These are phyloP conservation scores for Dysmachus trigonus DNA, from an alignment of 2,888 invertebrate genomes.

Conservation along the genomic window DNA sequence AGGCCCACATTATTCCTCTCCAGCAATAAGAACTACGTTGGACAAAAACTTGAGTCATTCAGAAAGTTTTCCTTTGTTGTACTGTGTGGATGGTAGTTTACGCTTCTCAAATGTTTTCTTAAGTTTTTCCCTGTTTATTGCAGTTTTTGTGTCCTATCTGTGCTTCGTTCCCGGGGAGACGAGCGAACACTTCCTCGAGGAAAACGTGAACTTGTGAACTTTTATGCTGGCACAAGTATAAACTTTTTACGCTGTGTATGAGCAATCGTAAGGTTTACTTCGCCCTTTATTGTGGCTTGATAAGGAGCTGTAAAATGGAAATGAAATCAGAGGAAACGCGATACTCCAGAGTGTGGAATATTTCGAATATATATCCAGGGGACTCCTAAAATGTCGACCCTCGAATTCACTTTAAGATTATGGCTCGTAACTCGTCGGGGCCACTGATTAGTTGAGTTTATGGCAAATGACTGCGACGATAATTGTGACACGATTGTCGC, in stretches of 20 bases:
- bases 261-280: slow-evolving; percentile 45
- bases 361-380: not conserved
- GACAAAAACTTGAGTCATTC: slow-evolving; percentile 26
- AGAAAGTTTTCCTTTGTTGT: slow-evolving; percentile 9
- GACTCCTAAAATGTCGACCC: not conserved
- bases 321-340: slow-evolving; percentile 38
- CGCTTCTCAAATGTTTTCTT: slow-evolving; percentile 29
- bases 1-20: not conserved
- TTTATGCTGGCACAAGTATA: slow-evolving; percentile 41
- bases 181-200: not conserved
- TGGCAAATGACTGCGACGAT: not conserved
- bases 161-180: not conserved
- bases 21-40: not conserved
- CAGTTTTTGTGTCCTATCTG: slow-evolving; percentile 20
- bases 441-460: slow-evolving; percentile 1
- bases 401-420: slow-evolving; percentile 25
- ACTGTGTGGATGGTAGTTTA: slow-evolving; percentile 25
- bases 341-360: not conserved
- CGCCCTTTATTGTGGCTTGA: slow-evolving; percentile 44
- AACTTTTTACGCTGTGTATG: slow-evolving; percentile 46
- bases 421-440: slow-evolving; percentile 8
- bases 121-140: slow-evolving; percentile 22
- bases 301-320: slow-evolving; percentile 46
- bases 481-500: not conserved
- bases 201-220: slow-evolving; percentile 33